phyloP scores from a whole-genome alignment of 1,140 invertebrate species.

The Trichomalopsis sarcophagae region DNA sequence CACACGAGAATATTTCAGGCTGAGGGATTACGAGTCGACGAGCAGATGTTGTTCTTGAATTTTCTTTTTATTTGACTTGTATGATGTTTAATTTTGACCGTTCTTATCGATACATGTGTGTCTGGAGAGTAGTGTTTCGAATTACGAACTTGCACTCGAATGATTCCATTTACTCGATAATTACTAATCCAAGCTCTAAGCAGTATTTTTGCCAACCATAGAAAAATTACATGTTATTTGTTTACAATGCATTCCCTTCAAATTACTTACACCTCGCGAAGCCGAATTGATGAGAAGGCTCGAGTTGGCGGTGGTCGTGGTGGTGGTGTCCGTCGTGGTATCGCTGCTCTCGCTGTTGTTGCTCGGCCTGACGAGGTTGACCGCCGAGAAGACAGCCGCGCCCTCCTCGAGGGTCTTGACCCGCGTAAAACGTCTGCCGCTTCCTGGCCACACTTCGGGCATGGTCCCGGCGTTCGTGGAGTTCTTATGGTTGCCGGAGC shows the following conservation, averaged over 20 bases:
- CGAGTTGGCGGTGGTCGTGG: constrained; percentile 55
- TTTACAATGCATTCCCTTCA: background rate
- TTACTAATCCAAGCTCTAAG: too few species aligned
- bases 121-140: too few species aligned
- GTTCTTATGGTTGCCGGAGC: constrained; percentile 57
- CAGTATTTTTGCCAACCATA: too few species aligned
- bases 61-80: too few species aligned
- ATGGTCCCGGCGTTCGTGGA: background rate
- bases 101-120: too few species aligned
- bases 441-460: background rate
- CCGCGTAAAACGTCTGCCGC: constrained; percentile 58
- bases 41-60: too few species aligned
- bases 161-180: too few species aligned
- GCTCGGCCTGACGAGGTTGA: background rate
- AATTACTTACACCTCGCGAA: constrained; percentile 45
- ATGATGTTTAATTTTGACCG: too few species aligned
- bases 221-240: too few species aligned
- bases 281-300: constrained; percentile 42
- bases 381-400: constrained; percentile 31
- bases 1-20: too few species aligned
- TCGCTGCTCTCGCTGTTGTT: constrained; percentile 70
- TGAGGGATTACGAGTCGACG: too few species aligned
- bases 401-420: constrained; percentile 65
- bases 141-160: too few species aligned
- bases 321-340: constrained; percentile 64